Evolutionary conservation across 2,888 invertebrate genomes (phyloP), one percentile per base, ranked within the genome.

Genomic region (Ellobium chinense): DNA sequence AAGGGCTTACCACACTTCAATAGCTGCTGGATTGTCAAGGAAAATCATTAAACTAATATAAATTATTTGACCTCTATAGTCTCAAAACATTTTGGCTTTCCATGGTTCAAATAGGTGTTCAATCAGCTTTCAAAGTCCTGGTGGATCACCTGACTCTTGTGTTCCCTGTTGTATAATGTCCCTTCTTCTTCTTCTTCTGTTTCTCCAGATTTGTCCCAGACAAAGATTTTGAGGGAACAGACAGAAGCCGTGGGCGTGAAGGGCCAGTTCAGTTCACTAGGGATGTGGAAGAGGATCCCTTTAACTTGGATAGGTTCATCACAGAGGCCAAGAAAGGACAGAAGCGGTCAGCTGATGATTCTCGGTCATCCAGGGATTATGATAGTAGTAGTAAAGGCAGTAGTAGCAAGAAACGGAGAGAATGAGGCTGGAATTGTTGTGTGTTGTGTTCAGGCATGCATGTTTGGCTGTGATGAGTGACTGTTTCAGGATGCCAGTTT

Each of bases 281-380:
- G 77, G 90, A 89, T 75, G 91, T 90, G 36, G 94, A 94, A 83
- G 95, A 95, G 81, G 99, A 99, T 95, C 98, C 99, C 84, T 99
- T 99, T 94, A 99, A 99, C 92, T 94, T 99, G 90, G 98, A 98
- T 94, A 97, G 98, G 94, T 98, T 99, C 95, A 96, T 99, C 95
- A 97, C 97, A 88, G 97, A 98, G 93, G 99, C 98, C 79, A 99
- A 99, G 92, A 96, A 97, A 82, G 90, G 89, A 39, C 89, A 91
- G 82, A 92, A 92, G 81, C 87, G 92, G 14, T 84, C 90, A 2
- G 89, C 87, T 0, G 91, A 91, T 36, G 91, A 91, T 34, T 87
- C 90, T 18, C 82, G 91, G 36, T 89, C 89, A n/a, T 87, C 88
- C 80, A 78, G 91, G 36, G 91, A 91, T 83, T 89, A 90, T 85